A percentile compares a stretch with the other conserved stretches of the same genome.
These are phyloP conservation scores for Parnassius orleans DNA, from an alignment of 2,888 invertebrate species.

Conservation along the genomic window DNA sequence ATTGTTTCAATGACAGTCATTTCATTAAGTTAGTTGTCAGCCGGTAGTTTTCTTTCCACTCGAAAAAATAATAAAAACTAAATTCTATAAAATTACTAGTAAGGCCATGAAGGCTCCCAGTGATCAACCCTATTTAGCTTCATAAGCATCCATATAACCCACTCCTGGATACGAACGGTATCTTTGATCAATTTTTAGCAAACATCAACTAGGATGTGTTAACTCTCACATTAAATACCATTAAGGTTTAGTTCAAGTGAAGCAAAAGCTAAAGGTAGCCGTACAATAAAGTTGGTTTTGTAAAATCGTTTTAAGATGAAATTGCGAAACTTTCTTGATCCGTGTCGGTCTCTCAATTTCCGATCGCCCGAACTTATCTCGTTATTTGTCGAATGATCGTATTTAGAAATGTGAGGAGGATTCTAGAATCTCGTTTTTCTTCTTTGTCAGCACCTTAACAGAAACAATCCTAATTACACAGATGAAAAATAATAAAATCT, in stretches of 20 bases:
- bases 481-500: neutral
- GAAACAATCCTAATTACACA: neutral
- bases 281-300: constrained; percentile 2
- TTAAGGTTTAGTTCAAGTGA: neutral
- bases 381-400: constrained; percentile 11
- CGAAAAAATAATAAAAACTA: too few species aligned
- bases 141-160: too few species aligned
- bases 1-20: too few species aligned
- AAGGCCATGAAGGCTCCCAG: too few species aligned
- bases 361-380: constrained; percentile 6
- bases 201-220: too few species aligned
- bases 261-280: constrained; percentile 5
- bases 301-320: constrained; percentile 4
- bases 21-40: too few species aligned
- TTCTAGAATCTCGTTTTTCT: constrained; percentile 5
- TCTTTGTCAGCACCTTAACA: constrained; percentile 9
- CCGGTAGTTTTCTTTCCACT: too few species aligned
- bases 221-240: too few species aligned
- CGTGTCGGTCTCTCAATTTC: constrained; percentile 5
- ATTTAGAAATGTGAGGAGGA: constrained; percentile 1
- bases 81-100: too few species aligned
- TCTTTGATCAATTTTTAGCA: too few species aligned
- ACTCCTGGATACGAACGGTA: too few species aligned
- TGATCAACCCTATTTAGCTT: too few species aligned
- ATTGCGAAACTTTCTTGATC: constrained; percentile 8